A percentile compares a stretch with the other conserved stretches of the same genome.
Evolutionary conservation across 2,888 invertebrate genomes (phyloP).

Genomic region (Idaea straminata): DNA sequence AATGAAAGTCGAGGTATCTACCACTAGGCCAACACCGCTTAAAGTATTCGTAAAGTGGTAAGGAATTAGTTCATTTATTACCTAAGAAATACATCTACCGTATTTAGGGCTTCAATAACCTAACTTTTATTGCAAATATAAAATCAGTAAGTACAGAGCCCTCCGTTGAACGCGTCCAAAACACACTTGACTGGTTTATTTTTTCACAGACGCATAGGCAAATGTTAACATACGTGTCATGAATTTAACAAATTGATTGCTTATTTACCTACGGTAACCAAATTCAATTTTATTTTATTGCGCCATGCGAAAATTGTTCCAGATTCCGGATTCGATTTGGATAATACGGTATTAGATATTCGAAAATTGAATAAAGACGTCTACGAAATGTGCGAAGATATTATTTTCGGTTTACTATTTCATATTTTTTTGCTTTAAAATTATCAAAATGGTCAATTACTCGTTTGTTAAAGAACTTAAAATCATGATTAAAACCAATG

Average conservation of each 20-base stretch:
- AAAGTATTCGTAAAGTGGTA: no score
- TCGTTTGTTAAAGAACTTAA: no score
- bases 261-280: not conserved
- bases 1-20: no score
- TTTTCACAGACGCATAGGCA: not conserved
- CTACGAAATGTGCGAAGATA: not conserved
- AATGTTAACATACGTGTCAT: not conserved
- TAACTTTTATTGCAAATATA: no score
- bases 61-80: no score
- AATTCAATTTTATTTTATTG: not conserved
- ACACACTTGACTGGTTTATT: not conserved
- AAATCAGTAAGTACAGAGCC: no score
- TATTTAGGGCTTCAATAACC: no score
- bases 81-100: no score
- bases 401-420: not conserved
- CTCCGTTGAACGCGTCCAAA: no score
- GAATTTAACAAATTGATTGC: not conserved
- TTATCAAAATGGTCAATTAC: no score
- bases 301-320: not conserved
- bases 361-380: not conserved
- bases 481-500: no score
- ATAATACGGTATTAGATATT: not conserved
- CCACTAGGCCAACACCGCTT: no score
- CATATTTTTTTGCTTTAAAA: not conserved
- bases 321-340: not conserved